Conservation (phyloP, 1,140 invertebrate genomes). For the Bombus picipes region DNA sequence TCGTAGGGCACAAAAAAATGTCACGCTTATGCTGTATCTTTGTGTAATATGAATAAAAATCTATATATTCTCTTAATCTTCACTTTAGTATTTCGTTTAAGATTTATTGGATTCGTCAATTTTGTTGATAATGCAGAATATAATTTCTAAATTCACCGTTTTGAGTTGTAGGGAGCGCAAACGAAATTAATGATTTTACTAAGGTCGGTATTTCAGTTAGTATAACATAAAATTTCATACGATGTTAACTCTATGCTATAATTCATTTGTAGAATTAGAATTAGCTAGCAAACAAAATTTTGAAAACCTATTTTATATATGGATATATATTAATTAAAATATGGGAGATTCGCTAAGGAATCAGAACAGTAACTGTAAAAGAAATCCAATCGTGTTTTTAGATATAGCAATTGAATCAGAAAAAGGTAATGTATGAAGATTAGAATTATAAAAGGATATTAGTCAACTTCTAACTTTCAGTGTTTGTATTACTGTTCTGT, state of each 20-base stretch:
- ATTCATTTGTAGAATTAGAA: not conserved
- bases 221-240: not conserved
- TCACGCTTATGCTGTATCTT: too few species aligned
- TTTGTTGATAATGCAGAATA: too few species aligned
- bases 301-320: conserved; percentile 13
- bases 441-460: conserved; percentile 5
- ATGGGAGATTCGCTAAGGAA: conserved; percentile 58
- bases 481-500: conserved; percentile 37
- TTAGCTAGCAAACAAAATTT: conserved; percentile 23
- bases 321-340: conserved; percentile 26
- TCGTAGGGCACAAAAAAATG: too few species aligned
- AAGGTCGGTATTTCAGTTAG: not conserved
- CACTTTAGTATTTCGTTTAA: too few species aligned
- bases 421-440: conserved; percentile 75
- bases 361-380: not conserved
- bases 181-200: not conserved
- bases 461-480: not conserved
- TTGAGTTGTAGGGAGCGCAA: not conserved
- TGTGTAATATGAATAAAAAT: too few species aligned
- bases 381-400: conserved; percentile 86
- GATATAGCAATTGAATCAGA: conserved; percentile 87
- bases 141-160: not conserved
- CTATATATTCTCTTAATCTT: too few species aligned
- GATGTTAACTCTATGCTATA: not conserved
- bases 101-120: too few species aligned